Conservation (phyloP, 2,113 vertebrate species). For the Grammomys dolichurus region DNA sequence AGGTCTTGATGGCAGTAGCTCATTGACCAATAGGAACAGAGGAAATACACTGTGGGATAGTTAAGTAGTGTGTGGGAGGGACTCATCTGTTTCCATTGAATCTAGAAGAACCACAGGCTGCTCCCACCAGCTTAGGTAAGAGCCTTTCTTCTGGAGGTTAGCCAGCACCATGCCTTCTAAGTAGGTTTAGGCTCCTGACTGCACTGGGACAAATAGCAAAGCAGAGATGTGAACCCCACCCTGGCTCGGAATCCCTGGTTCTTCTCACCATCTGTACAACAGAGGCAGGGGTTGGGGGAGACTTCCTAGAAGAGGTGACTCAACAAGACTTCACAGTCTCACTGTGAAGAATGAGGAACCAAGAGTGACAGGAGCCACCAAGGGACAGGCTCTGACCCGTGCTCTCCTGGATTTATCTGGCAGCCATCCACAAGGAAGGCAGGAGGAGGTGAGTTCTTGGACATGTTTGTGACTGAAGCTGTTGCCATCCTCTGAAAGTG, state of each 20-base stretch:
- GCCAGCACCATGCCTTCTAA: rapidly evolving
- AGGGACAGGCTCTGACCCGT: too few relatives aligned
- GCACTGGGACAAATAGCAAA: background rate
- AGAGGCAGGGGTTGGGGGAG: background rate
- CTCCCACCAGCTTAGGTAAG: background rate
- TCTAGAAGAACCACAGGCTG: background rate
- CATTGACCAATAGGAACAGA: background rate
- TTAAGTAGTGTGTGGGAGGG: background rate
- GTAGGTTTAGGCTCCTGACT: background rate
- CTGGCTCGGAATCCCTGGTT: background rate
- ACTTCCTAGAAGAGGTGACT: background rate
- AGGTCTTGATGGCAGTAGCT: too few relatives aligned
- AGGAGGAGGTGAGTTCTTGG: background rate
- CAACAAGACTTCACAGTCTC: background rate
- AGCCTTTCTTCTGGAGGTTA: rapidly evolving
- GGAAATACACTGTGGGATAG: rapidly evolving
- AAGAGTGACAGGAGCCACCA: background rate
- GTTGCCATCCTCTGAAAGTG: background rate
- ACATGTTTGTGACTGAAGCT: background rate
- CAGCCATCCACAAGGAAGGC: rapidly evolving
- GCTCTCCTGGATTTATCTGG: rapidly evolving
- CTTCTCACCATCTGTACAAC: background rate
- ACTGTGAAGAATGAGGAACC: background rate
- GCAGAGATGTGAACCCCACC: background rate
- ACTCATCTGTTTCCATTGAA: rapidly evolving